Evolutionary conservation across 2,797 vertebrate genomes (phyloP).

Genomic region (Poeciliopsis turneri): DNA sequence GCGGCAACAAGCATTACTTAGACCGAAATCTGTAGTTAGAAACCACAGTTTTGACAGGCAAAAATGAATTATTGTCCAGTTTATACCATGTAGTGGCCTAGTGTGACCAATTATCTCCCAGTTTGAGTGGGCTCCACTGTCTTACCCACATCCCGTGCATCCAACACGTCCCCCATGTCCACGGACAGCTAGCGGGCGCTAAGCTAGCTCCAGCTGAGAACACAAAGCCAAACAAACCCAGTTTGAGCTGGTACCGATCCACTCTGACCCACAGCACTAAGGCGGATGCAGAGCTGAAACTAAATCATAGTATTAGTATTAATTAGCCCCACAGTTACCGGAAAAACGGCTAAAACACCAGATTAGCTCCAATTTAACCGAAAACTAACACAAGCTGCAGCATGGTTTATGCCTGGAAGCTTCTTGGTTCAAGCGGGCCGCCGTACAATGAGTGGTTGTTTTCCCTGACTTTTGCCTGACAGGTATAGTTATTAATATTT

Average conservation of each 20-base stretch:
- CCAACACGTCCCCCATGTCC: conserved; percentile 11
- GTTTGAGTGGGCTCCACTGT: not conserved
- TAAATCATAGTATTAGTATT: not conserved
- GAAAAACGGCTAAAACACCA: not conserved
- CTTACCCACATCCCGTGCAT: conserved; percentile 50
- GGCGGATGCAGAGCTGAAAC: not conserved
- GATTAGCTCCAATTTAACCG: no score
- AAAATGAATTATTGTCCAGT: not conserved
- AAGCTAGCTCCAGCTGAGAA: conserved; percentile 1
- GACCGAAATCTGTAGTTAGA: not conserved
- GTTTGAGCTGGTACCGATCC: not conserved
- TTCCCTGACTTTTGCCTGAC: rapidly evolving
- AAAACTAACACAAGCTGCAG: not conserved
- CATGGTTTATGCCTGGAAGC: not conserved
- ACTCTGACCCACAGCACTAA: not conserved
- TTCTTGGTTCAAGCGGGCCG: not conserved
- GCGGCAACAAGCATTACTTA: not conserved
- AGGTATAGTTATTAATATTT: conserved; percentile 2
- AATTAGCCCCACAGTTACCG: not conserved
- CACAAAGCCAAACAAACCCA: not conserved
- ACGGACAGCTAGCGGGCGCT: conserved; percentile 6
- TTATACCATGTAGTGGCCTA: not conserved
- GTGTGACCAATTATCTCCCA: not conserved
- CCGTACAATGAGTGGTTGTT: not conserved
- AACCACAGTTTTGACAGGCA: not conserved